Evolutionary conservation across 1,140 invertebrate species (phyloP), one percentile per base, ranked within the genome.

Genomic region (Drosophila aff.): DNA sequence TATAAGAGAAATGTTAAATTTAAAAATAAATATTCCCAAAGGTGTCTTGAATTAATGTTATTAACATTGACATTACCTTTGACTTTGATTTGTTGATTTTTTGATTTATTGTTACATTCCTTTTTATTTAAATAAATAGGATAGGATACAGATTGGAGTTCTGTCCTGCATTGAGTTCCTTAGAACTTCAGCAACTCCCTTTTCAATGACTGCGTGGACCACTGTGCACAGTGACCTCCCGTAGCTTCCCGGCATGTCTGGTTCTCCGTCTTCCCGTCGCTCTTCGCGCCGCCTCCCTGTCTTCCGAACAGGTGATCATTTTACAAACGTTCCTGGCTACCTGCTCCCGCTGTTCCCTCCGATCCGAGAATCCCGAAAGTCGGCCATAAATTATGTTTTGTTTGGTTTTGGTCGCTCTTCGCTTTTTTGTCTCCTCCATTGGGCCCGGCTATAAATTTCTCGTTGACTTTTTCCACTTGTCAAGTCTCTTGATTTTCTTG

Each of bases 361-460:
- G 62, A 69, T 62, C 49, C 43, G 43, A 77, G 72, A 75, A 47
- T 75, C 58, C 61, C 50, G 41, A 67, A 76, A 73, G 83, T 75
- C 58, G 59, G 74, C 79, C 81, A 90, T 90, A 90, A 90, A 90
- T 90, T 90, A 90, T 90, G 79, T 90, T 82, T 84, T 85, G 81
- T 85, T 72, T 66, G 61, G 49, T 84, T 76, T 68, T 43, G 57
- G 50, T 41, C 40, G 46, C 43, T 46, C 49, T 23, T n/a, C 59
- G 52, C 44, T 58, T 58, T 62, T 62, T 61, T 46, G 74, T 76
- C 60, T 59, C 23, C 60, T 81, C 16, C 65, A 74, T 55, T 41
- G 60, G 61, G 43, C 72, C 40, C 62, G 77, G 74, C 81, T 53
- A 84, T 87, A 84, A 84, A 84, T 81, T 81, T 78, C 49, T 68